These are phyloP conservation scores for Centropus bengalensis DNA, from an alignment of 2,113 vertebrate genomes.

Conservation along the genomic window DNA sequence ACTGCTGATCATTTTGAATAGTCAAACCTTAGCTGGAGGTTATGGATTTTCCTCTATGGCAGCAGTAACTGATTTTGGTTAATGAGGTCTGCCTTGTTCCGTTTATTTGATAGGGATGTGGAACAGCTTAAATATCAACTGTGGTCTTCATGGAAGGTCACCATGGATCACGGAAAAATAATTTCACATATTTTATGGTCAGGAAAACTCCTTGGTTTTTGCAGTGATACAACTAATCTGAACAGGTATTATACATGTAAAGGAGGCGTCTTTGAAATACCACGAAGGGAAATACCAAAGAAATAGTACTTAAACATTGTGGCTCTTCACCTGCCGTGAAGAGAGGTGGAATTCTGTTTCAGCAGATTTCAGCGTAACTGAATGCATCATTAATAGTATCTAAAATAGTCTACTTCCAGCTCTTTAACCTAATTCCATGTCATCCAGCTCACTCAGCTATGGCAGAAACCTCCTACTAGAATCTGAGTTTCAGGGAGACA, in stretches of 20 bases:
- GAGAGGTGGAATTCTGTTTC: neutral
- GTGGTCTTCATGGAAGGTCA: neutral
- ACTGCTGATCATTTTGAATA: neutral
- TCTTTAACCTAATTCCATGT: neutral
- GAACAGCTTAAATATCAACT: neutral
- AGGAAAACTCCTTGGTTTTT: neutral
- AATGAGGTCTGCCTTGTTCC: neutral
- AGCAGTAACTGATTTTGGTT: neutral
- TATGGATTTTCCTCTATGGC: neutral
- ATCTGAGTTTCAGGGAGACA: neutral
- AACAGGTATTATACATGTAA: neutral
- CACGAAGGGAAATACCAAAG: neutral
- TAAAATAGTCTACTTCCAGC: neutral
- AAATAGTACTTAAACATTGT: neutral
- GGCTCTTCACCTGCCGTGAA: neutral
- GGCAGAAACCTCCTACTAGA: neutral
- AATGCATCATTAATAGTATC: neutral
- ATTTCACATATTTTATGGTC: fast-evolving
- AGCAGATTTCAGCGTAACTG: neutral
- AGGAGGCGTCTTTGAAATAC: neutral
- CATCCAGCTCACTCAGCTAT: neutral
- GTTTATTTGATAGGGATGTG: neutral
- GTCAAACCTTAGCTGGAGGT: neutral
- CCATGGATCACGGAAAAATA: neutral
- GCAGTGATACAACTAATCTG: neutral